Evolutionary conservation across 2,888 invertebrate species (phyloP).

Genomic region (Saturnia japonica): DNA sequence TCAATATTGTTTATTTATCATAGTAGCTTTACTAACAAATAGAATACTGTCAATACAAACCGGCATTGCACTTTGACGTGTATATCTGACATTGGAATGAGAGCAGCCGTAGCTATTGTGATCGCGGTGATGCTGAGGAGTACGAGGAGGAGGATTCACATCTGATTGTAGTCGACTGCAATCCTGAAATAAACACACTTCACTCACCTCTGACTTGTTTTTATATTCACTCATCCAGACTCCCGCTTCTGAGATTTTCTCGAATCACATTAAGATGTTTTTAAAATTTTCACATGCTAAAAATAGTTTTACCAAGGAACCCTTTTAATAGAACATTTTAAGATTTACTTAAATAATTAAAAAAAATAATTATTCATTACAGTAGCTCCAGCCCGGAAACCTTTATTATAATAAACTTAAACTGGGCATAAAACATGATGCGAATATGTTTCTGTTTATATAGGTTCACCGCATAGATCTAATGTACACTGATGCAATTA

Average conservation of each 20-base stretch:
- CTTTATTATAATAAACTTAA: too few relatives aligned
- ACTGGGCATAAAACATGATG: too few relatives aligned
- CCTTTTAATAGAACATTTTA: too few relatives aligned
- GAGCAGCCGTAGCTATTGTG: background rate
- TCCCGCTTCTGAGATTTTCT: background rate
- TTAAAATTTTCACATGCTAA: too few relatives aligned
- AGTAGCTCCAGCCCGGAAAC: too few relatives aligned
- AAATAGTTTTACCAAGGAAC: too few relatives aligned
- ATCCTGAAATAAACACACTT: background rate
- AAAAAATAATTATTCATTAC: too few relatives aligned
- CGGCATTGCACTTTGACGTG: conserved; percentile 4
- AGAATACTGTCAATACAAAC: background rate
- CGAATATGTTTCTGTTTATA: too few relatives aligned
- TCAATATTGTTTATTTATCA: too few relatives aligned
- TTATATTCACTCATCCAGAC: background rate
- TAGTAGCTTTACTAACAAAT: background rate
- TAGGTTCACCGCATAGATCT: too few relatives aligned
- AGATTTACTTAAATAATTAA: too few relatives aligned
- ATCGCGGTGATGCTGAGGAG: background rate
- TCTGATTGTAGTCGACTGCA: background rate
- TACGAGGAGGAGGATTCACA: background rate
- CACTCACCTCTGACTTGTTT: background rate
- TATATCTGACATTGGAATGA: background rate
- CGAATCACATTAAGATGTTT: too few relatives aligned
- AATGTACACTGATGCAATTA: background rate